These are phyloP conservation scores for Triplophysa dalaica DNA, from an alignment of 2,113 vertebrate genomes.

Conservation along the genomic window DNA sequence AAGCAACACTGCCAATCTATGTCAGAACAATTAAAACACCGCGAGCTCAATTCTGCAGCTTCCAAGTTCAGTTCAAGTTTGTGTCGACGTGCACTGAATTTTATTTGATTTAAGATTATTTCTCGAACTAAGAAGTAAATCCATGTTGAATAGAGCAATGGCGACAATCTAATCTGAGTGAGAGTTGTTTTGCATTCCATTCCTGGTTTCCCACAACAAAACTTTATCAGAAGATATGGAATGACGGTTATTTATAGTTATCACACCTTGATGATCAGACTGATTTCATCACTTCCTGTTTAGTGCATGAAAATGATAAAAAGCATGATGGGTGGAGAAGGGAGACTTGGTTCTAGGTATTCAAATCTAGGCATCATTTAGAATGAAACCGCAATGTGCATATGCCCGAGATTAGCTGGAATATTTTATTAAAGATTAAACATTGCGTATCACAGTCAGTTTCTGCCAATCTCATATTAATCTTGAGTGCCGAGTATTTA, in stretches of 20 bases:
- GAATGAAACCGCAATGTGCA: no score
- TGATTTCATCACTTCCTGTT: background rate
- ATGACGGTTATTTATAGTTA: background rate
- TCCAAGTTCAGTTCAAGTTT: background rate
- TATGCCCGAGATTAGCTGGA: no score
- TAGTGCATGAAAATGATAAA: background rate
- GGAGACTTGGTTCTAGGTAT: background rate
- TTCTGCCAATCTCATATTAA: no score
- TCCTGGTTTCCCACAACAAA: background rate
- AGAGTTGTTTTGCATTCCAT: no score
- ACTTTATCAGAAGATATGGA: background rate
- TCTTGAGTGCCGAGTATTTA: no score
- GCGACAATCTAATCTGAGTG: no score
- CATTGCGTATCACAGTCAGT: no score
- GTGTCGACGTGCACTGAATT: background rate
- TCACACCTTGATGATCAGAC: background rate
- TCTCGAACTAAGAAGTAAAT: no score
- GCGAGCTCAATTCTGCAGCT: background rate
- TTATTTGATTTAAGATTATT: no score
- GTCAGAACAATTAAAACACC: background rate
- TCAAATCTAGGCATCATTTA: no score
- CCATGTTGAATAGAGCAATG: no score
- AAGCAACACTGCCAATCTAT: conserved; percentile 1
- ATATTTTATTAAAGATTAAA: no score
- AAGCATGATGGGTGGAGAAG: background rate